phyloP scores from a whole-genome alignment of 2,797 vertebrate species.

The Bradypodion pumilum region DNA sequence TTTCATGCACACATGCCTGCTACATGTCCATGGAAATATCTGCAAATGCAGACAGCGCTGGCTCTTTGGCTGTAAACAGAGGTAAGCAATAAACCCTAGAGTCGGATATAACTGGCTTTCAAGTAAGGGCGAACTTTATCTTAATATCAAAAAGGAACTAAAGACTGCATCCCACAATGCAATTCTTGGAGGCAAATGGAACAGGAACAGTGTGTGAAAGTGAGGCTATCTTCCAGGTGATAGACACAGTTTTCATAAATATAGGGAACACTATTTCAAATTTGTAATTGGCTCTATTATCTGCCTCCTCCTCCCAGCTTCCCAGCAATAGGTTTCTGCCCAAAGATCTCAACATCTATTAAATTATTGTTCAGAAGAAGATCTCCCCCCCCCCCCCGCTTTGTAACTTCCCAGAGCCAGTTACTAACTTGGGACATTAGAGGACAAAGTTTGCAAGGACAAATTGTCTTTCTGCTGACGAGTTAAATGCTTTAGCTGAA shows the following conservation, averaged over 20 bases:
- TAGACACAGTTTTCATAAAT: background rate
- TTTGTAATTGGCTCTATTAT: background rate
- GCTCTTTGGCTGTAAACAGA: no score
- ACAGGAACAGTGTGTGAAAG: no score
- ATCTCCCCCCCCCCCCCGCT: no score
- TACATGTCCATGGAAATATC: no score
- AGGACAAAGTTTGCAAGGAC: conserved; percentile 46
- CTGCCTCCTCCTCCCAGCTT: background rate
- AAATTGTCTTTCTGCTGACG: conserved; percentile 58
- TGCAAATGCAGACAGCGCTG: no score
- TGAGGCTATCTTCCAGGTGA: background rate
- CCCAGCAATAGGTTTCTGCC: background rate
- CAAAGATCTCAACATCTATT: background rate
- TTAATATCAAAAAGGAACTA: background rate
- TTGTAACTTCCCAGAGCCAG: no score
- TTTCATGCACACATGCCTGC: no score
- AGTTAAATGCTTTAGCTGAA: conserved; percentile 52
- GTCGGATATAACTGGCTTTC: no score
- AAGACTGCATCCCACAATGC: background rate
- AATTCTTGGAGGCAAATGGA: background rate
- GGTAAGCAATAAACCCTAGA: no score
- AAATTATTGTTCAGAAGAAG: background rate
- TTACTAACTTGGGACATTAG: conserved; percentile 44
- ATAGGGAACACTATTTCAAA: background rate
- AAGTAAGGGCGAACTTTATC: no score